A percentile compares a stretch with the other conserved stretches of the same genome.
Conservation (phyloP, 2,797 vertebrate species). For the Hippocampus kuda region DNA sequence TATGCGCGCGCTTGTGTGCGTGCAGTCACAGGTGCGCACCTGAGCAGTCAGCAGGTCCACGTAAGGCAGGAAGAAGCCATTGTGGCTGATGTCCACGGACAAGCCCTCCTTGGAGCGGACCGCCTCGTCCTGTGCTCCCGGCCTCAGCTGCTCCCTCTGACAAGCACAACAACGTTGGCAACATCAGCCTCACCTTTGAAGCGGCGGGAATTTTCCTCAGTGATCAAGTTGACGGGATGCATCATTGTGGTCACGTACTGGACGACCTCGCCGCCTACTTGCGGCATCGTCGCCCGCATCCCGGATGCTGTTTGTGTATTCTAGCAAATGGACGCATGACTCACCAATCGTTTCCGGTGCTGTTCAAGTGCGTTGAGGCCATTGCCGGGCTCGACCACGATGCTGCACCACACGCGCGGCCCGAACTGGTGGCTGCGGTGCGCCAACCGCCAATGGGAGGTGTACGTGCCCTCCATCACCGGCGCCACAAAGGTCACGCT, state of each 20-base stretch:
- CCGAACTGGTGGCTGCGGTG: slow-evolving; percentile 93
- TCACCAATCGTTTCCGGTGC: slow-evolving; percentile 71
- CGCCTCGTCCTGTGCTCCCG: slow-evolving; percentile 41
- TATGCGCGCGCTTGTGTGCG: background rate
- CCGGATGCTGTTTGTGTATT: background rate
- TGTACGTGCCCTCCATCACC: slow-evolving; percentile 87
- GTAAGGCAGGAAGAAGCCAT: slow-evolving; percentile 85
- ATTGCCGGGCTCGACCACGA: slow-evolving; percentile 79
- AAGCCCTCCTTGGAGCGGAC: slow-evolving; percentile 42
- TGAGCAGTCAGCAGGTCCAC: slow-evolving; percentile 94
- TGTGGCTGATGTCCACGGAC: slow-evolving; percentile 62
- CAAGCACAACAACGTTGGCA: background rate
- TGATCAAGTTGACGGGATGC: background rate
- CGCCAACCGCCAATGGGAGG: slow-evolving; percentile 95
- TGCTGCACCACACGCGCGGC: slow-evolving; percentile 96
- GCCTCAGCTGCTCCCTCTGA: slow-evolving; percentile 28
- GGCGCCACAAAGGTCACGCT: slow-evolving; percentile 91
- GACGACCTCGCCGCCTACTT: no score
- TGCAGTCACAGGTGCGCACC: slow-evolving; percentile 54
- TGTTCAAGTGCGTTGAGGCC: slow-evolving; percentile 44
- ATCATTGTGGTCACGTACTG: no score
- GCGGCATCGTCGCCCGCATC: no score
- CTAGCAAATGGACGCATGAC: slow-evolving; percentile 32
- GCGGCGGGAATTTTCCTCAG: background rate
- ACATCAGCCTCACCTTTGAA: background rate